These are phyloP conservation scores for Percopsis omiscomaycus DNA, from an alignment of 2,797 vertebrate species.

Conservation along the genomic window DNA sequence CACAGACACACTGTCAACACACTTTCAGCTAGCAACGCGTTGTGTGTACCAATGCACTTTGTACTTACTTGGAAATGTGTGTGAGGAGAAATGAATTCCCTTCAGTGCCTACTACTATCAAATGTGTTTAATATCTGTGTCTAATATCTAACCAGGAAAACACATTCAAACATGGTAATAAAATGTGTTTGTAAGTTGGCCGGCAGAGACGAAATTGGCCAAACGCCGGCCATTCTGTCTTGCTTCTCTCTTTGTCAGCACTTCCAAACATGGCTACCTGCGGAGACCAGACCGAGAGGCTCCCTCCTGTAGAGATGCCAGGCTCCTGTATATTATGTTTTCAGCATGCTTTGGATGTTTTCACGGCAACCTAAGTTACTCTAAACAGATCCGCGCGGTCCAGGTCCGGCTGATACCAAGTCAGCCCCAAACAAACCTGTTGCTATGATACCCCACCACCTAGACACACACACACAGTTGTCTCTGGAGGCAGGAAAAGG, in stretches of 20 bases:
- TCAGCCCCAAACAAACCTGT: conserved; percentile 68
- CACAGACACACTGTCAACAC: background rate
- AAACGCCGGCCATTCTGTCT: conserved; percentile 65
- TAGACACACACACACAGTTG: background rate
- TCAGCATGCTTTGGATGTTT: conserved; percentile 79
- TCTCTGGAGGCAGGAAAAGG: background rate
- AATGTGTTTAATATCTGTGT: conserved; percentile 2
- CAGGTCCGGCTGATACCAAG: conserved; percentile 68
- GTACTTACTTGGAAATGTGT: background rate
- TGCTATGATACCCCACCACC: conserved; percentile 57
- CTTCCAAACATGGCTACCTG: conserved; percentile 84
- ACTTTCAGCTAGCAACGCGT: conserved; percentile 1
- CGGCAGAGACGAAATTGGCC: conserved; percentile 48
- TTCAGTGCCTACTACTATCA: background rate
- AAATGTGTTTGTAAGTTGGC: conserved; percentile 56
- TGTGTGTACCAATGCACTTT: conserved; percentile 4
- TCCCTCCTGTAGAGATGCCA: conserved; percentile 69
- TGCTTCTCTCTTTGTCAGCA: conserved; percentile 78
- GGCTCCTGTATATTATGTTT: conserved; percentile 81
- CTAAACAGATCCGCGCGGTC: conserved; percentile 72
- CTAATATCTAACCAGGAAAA: conserved; percentile 1
- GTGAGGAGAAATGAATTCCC: background rate
- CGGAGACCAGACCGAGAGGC: conserved; percentile 56
- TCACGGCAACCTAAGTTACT: conserved; percentile 76
- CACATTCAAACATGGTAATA: conserved; percentile 13